Evolutionary conservation across 1,140 invertebrate species (phyloP), one percentile per base, ranked within the genome.

Genomic region (Lasioglossum albipes): DNA sequence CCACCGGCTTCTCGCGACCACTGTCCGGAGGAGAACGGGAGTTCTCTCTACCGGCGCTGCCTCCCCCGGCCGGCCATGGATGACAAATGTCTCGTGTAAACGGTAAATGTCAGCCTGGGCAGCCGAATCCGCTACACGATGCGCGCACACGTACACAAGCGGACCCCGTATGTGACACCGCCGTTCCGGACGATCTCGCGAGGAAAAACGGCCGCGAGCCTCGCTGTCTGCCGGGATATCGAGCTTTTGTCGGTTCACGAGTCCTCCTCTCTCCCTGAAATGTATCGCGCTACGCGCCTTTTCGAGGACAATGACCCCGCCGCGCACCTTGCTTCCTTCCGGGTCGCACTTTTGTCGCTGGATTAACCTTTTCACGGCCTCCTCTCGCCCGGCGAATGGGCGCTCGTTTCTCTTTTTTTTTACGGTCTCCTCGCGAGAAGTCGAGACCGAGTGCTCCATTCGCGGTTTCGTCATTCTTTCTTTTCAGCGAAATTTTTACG

Each of bases 261-360:
- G 66, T 59, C 75, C 20, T 54, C 62, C 52, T 36, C 36, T 3
- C 36, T 36, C 36, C 36, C 36, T 36, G 65, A n/a, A 42, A 84
- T 64, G 79, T 62, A 75, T 42, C 66, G 80, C 77, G 82, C 84
- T 82, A 75, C 79, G 84, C 83, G 83, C 84, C 84, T 86, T 86
- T 85, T 86, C 57, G 78, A 79, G 81, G 79, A 87, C 86, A 82
- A 84, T 76, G 82, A 87, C 82, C 86, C 54, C 85, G 20, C 52
- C 57, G 81, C 54, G 54, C 67, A 66, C 64, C 77, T 77, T 68
- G 72, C 72, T 75, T 74, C 42, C 82, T 70, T 82, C 66, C 81
- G 71, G 68, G 74, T 72, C 75, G 81, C 72, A 79, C 62, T 75
- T 75, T 20, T 66, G 54, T 70, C 52, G 62, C 59, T 45, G 59